Base-by-base conservation (phyloP, 2,113 vertebrate species). In the Ondatra zibethicus region DNA sequence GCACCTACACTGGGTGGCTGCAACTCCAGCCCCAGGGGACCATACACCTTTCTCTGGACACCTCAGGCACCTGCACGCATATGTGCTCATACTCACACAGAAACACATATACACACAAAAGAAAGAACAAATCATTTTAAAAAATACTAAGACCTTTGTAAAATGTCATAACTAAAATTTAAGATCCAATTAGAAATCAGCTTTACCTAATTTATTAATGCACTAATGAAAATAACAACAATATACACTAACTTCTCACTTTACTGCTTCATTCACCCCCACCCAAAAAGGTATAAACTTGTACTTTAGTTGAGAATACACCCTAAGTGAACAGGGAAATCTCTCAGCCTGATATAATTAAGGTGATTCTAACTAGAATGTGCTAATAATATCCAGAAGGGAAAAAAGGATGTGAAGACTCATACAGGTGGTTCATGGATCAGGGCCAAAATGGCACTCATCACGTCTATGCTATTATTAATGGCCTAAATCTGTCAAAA, bases 151-250 rank as follows among this genome's bases (percentile, higher is more conserved):
- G 77, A 50, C 42, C 42, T 93, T 77, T 84, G 19, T 58, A 65
- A 93, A 66, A 45, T 77, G 63, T 77, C 50, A 75, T 39, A 76
- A 77, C 52, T 89, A 78, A 77, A 84, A 55, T 91, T n/a, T 77
- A 77, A 63, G 25, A 21, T 92, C 42, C 84, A 92, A 89, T 84
- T 81, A 82, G 21, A 27, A 72, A 92, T 89, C 73, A 39, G 52
- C 45, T 91, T 63, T 93, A 94, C 33, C 91, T 89, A 93, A 84
- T 29, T 81, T 66, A 91, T 42, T 91, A 91, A 61, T 55, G 68
- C 50, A 72, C 9, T 93, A 47, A 72, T 47, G 25, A 78, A 84
- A 55, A 75, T 66, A 78, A 39, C 52, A 72, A 80, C 89, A 90
- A 87, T 75, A 63, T n/a, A 75, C 0, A 42, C 55, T 90, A 73